phyloP scores from a whole-genome alignment of 2,113 vertebrate genomes.

The Diadophis punctatus region DNA sequence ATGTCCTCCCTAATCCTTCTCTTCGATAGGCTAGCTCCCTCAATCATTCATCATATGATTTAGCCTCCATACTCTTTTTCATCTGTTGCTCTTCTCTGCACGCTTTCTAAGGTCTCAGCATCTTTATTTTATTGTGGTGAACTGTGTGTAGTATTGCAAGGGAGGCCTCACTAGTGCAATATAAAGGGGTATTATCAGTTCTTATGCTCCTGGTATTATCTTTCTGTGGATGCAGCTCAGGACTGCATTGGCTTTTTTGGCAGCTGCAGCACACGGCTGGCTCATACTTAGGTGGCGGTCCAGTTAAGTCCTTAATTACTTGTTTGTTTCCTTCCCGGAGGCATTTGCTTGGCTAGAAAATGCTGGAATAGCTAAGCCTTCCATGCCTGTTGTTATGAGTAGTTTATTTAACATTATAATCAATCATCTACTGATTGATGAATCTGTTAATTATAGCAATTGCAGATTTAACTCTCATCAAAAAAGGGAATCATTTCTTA shows the following conservation, averaged over 20 bases:
- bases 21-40: neutral
- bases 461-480: neutral
- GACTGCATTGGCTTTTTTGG: neutral
- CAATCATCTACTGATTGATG: slow-evolving; percentile 4
- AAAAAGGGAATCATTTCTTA: neutral
- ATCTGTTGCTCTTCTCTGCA: neutral
- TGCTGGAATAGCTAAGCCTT: neutral
- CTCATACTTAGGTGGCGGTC: neutral
- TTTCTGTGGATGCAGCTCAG: neutral
- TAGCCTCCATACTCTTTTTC: neutral
- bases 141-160: neutral
- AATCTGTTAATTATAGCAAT: slow-evolving; percentile 13
- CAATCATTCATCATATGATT: neutral
- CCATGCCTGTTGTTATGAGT: neutral
- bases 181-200: neutral
- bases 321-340: neutral
- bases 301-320: neutral
- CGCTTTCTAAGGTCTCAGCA: neutral
- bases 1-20: neutral
- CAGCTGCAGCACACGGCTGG: neutral
- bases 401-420: neutral
- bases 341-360: neutral
- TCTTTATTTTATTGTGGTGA: neutral
- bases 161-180: neutral
- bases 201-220: neutral